phyloP scores from a whole-genome alignment of 2,113 vertebrate species.

The Motacilla alba region DNA sequence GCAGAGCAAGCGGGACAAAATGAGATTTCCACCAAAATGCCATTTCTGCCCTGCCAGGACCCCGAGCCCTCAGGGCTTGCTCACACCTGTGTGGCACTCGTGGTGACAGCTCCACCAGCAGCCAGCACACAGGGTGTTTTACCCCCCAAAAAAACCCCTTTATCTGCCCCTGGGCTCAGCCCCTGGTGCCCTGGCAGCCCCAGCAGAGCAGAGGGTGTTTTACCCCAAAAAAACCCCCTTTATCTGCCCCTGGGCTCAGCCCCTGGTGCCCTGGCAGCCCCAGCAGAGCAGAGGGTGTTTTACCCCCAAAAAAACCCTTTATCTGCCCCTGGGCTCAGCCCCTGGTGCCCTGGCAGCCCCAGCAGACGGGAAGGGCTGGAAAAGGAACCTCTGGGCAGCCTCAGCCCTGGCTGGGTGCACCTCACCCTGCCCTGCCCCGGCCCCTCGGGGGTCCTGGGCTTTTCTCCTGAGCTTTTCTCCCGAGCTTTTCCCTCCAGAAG shows the following conservation, averaged over 20 bases:
- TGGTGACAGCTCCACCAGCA: neutral
- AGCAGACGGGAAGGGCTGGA: neutral
- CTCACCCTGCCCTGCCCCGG: neutral
- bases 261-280: no score
- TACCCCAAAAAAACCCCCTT: no score
- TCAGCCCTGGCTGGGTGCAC: neutral
- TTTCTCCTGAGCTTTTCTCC: neutral
- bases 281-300: neutral
- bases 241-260: no score
- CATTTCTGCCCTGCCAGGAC: neutral
- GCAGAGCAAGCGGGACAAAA: neutral
- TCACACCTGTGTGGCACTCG: fast-evolving
- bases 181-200: no score
- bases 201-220: no score
- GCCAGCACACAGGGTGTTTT: no score
- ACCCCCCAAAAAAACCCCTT: no score
- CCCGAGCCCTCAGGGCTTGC: neutral
- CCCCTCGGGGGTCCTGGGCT: neutral
- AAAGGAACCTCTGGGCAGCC: neutral
- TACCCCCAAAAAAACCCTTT: neutral
- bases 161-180: no score
- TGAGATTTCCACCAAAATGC: neutral
- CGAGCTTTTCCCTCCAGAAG: neutral
- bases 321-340: neutral
- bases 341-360: neutral